Conservation (phyloP, 2,797 vertebrate species). For the Manis crassicaudata region DNA sequence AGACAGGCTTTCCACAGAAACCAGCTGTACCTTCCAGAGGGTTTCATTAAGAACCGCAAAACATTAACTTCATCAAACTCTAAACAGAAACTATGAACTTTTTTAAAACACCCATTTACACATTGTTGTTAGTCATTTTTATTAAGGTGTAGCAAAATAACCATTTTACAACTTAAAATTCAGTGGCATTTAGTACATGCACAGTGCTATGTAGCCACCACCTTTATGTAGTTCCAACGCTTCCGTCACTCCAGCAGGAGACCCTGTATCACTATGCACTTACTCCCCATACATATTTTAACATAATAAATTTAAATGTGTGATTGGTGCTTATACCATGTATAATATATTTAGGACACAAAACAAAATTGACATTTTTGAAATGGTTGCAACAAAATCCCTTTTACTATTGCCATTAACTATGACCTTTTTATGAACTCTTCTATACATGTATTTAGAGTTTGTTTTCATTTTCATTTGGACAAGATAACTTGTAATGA, state of each 20-base stretch:
- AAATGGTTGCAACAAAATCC: background rate
- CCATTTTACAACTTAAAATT: background rate
- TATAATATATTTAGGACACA: background rate
- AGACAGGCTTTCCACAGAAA: background rate
- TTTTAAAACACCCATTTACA: background rate
- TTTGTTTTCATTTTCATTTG: conserved; percentile 62
- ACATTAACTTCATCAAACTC: background rate
- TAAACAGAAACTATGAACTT: background rate
- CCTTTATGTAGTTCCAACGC: background rate
- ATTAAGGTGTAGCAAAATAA: background rate
- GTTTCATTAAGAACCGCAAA: background rate
- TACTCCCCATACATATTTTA: background rate
- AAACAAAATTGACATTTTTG: background rate
- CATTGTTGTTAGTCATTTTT: background rate
- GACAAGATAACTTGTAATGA: conserved; percentile 33
- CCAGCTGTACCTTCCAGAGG: background rate
- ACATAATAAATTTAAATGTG: background rate
- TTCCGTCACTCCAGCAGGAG: background rate
- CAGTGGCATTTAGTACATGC: background rate
- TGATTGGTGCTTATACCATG: background rate
- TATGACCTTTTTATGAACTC: background rate
- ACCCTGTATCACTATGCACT: background rate
- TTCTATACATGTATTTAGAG: conserved; percentile 36
- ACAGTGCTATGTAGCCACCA: background rate
- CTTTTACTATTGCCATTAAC: background rate